Base-by-base conservation (phyloP, 2,113 vertebrate species). In the Corythornis vintsioides region DNA sequence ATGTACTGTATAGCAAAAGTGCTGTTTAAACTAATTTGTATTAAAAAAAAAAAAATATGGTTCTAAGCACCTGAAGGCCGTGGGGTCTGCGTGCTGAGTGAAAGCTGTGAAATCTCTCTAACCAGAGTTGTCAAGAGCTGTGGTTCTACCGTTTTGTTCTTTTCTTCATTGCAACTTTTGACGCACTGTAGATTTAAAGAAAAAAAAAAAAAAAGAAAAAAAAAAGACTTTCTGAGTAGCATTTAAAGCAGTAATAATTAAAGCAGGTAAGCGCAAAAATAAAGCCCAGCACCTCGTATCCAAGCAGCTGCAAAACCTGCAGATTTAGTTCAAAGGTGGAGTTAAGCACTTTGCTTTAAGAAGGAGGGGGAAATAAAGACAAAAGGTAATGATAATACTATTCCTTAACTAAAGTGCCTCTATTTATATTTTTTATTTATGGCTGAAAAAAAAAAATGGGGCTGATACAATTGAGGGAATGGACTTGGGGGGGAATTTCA, bases 341-440 rank as follows among this genome's bases (percentile, higher is more conserved):
- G 82, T 65, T 78, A 70, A 95, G 96, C 92, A 96, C 95, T 92
- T 95, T 71, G 91, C 92, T 96, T 93, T 72, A 31, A 94, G 92
- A 80, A 94, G 76, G 86, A 95, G 96, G 81, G 78, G 82, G 89
- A 96, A 79, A 88, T 90, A 91, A 93, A 86, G 84, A 90, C 87
- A 83, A 81, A 85, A 88, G 70, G 83, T 85, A 94, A 89, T 96
- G 87, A 88, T 89, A 95, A 94, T 94, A 96, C 97, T 97, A 86
- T 97, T 97, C 96, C 97, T 97, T 97, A 98, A 97, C 97, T 97
- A 94, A 98, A 98, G 98, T 98, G 98, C 98, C 98, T 98, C 98
- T 98, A 94, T 97, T 93, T 97, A 94, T 97, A 97, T 97, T 96
- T 96, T 96, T 97, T 98, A 96, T 97, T 97, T 95, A 95, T 96